A percentile compares a stretch with the other conserved stretches of the same genome.
These are phyloP conservation scores for Kuschelorhynchus macadamiae DNA, from an alignment of 2,888 invertebrate genomes.

Conservation along the genomic window DNA sequence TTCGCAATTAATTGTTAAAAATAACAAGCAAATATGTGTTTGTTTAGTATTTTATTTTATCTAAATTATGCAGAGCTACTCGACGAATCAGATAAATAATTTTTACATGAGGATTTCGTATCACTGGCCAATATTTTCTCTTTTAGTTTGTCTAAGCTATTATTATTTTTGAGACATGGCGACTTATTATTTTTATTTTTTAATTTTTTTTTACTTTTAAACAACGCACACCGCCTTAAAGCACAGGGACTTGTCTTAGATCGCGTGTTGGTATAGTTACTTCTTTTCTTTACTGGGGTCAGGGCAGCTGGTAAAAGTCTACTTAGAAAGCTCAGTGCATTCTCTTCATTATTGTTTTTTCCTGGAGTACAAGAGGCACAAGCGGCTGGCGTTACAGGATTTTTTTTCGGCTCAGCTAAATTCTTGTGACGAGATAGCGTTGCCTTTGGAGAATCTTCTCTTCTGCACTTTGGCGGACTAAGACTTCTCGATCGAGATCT, in stretches of 20 bases:
- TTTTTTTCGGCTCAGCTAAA: background rate
- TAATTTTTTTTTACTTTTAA: background rate
- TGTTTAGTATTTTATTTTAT: no score
- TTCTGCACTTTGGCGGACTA: conserved; percentile 1
- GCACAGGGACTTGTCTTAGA: background rate
- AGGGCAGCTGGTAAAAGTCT: conserved; percentile 20
- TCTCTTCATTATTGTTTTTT: background rate
- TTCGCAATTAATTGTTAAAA: no score
- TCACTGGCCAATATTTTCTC: conserved; percentile 6
- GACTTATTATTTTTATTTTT: background rate
- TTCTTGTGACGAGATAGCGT: conserved; percentile 13
- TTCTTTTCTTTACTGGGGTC: conserved; percentile 11
- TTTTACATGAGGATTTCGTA: background rate
- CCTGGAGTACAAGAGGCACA: background rate
- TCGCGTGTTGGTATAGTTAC: conserved; percentile 8
- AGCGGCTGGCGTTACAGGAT: background rate
- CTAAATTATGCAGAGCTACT: no score
- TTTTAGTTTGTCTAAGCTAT: conserved; percentile 11
- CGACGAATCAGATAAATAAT: background rate
- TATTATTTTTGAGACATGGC: background rate
- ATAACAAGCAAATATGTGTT: no score
- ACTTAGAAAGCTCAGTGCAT: conserved; percentile 15
- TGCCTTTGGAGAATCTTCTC: background rate
- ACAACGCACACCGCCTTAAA: background rate
- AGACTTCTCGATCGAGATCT: conserved; percentile 15